These are phyloP conservation scores for Philonicus albiceps DNA, from an alignment of 2,888 invertebrate species.

Conservation along the genomic window DNA sequence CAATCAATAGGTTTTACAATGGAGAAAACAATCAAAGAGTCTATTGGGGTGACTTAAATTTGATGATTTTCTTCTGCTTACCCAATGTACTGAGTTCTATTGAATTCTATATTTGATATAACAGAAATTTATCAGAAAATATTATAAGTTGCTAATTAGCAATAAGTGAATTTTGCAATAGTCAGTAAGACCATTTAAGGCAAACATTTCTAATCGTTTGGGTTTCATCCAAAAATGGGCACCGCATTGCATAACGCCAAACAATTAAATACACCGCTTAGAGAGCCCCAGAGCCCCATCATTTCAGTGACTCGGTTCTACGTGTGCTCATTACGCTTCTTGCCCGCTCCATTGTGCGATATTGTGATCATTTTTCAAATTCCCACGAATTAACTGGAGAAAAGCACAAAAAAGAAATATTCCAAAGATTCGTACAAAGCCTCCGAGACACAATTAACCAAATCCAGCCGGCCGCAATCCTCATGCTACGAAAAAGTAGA, in stretches of 20 bases:
- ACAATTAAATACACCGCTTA: neutral
- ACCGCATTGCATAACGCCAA: neutral
- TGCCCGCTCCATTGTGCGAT: neutral
- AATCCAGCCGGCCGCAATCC: neutral
- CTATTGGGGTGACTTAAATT: too few relatives aligned
- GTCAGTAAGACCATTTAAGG: neutral
- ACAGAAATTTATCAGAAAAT: neutral
- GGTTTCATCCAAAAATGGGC: neutral
- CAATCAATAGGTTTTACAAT: too few relatives aligned
- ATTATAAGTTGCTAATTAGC: neutral
- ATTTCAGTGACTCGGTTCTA: neutral
- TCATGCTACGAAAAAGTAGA: neutral
- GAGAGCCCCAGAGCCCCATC: neutral
- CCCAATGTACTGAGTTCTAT: neutral
- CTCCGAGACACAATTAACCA: constrained; percentile 31
- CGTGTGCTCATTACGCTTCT: neutral
- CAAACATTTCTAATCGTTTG: neutral
- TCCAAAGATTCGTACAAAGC: constrained; percentile 12
- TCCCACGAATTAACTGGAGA: constrained; percentile 25
- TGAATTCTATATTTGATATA: neutral
- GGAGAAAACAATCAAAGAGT: too few relatives aligned
- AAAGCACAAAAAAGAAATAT: neutral
- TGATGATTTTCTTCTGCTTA: neutral
- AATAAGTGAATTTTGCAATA: neutral
- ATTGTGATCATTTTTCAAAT: constrained; percentile 15